Conservation (phyloP, 2,113 vertebrate genomes). For the Tragelaphus buxtoni region DNA sequence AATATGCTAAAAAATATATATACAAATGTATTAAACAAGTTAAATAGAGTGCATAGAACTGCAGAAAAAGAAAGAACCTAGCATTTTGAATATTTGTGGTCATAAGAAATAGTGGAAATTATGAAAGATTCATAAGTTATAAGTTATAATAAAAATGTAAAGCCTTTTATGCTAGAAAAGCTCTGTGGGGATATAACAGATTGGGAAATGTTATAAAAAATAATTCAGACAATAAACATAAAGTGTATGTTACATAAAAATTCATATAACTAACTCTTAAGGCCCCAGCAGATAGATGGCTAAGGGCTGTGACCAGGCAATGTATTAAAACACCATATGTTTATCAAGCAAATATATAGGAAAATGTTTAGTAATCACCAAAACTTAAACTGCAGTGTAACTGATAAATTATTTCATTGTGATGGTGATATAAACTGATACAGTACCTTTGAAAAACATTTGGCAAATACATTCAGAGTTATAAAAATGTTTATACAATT, state of each 20-base stretch:
- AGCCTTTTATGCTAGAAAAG: neutral
- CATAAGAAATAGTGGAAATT: constrained; percentile 9
- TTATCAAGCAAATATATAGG: neutral
- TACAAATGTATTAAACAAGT: neutral
- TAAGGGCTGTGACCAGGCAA: neutral
- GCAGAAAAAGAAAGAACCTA: neutral
- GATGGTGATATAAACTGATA: neutral
- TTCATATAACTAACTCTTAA: neutral
- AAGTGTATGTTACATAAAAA: neutral
- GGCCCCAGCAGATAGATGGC: neutral
- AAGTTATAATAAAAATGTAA: neutral
- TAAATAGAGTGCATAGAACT: neutral
- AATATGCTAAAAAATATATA: neutral
- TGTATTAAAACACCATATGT: neutral
- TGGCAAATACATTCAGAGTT: neutral
- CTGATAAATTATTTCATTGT: neutral
- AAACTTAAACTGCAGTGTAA: neutral
- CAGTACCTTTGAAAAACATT: constrained; percentile 2
- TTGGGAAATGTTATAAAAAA: neutral
- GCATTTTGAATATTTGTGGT: constrained; percentile 11
- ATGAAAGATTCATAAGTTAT: neutral
- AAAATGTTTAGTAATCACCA: neutral
- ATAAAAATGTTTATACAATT: neutral
- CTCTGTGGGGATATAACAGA: neutral
- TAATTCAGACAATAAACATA: neutral